phyloP scores from a whole-genome alignment of 2,113 vertebrate species.

The Notarius quadriscutis region DNA sequence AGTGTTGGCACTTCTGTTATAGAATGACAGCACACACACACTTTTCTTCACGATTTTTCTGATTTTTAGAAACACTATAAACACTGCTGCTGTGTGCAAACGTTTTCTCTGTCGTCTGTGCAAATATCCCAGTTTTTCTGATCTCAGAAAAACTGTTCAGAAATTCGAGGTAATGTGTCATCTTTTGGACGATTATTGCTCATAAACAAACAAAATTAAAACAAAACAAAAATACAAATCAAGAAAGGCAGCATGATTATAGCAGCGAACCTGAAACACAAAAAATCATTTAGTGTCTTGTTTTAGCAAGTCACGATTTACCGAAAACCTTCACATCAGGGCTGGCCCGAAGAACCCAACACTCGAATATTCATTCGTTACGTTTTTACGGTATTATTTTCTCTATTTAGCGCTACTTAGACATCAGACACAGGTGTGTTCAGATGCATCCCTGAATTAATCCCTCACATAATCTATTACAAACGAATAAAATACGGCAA shows the following conservation, averaged over 20 bases:
- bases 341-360: background rate
- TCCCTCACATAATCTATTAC: background rate
- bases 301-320: background rate
- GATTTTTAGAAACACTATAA: background rate
- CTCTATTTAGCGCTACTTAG: background rate
- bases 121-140: slow-evolving; percentile 1
- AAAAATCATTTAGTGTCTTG: background rate
- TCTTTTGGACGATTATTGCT: background rate
- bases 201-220: background rate
- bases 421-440: background rate
- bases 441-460: background rate
- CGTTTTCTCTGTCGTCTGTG: background rate
- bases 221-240: background rate
- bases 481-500: background rate
- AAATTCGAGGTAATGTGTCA: slow-evolving; percentile 4
- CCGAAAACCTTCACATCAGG: background rate
- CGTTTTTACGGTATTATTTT: background rate
- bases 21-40: background rate
- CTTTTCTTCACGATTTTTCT: background rate
- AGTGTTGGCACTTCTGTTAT: background rate
- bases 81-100: background rate
- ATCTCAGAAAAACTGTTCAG: slow-evolving; percentile 3
- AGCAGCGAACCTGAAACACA: slow-evolving; percentile 47
- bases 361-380: background rate
- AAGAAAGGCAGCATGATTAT: slow-evolving; percentile 34